These are phyloP conservation scores for Tychaedon coryphoeus DNA, from an alignment of 2,113 vertebrate species.

Conservation along the genomic window DNA sequence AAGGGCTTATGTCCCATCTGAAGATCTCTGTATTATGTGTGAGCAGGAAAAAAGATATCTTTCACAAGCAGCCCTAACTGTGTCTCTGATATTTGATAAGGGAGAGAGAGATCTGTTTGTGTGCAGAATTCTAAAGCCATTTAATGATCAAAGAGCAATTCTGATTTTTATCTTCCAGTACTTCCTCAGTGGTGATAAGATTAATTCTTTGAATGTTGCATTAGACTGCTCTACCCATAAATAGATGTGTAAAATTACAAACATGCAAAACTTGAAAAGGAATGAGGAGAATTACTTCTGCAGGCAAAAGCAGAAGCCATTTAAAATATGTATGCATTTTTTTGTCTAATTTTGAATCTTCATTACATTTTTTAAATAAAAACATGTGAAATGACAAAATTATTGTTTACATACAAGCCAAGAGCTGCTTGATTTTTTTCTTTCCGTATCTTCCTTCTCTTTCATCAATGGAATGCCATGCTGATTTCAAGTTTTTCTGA, in stretches of 20 bases:
- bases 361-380: not conserved
- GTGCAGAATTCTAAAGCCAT: conserved; percentile 28
- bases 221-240: not conserved
- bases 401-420: not conserved
- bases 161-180: conserved; percentile 53
- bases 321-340: not conserved
- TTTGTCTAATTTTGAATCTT: not conserved
- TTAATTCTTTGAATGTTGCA: conserved; percentile 36
- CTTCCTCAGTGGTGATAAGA: conserved; percentile 51
- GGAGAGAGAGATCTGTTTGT: conserved; percentile 3
- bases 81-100: conserved; percentile 36
- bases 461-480: not conserved
- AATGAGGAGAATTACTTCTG: not conserved
- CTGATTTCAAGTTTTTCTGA: not conserved
- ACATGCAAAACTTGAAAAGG: not conserved
- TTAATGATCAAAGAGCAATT: conserved; percentile 48
- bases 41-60: not conserved
- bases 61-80: not conserved
- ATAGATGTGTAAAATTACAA: conserved; percentile 18
- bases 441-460: not conserved
- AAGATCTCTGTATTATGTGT: not conserved
- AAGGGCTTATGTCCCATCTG: not conserved
- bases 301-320: not conserved
- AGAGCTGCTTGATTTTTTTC: not conserved
- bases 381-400: not conserved